A percentile compares a stretch with the other conserved stretches of the same genome.
Conservation (phyloP, 2,113 vertebrate species). For the Toxotes chatareus region DNA sequence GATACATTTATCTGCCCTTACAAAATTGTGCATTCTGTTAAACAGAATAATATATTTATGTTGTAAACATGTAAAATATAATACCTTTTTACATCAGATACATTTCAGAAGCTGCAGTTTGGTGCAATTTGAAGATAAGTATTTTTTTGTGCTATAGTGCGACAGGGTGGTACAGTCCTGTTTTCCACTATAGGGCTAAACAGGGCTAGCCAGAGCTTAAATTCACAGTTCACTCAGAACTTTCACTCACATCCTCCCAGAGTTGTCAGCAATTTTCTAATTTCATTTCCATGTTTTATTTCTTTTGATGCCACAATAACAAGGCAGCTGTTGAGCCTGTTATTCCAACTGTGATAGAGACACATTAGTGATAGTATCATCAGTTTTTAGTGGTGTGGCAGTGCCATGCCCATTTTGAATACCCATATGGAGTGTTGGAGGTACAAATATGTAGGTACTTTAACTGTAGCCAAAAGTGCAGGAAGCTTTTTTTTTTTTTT, state of each 20-base stretch:
- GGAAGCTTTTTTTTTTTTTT: too few species aligned
- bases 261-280: background rate
- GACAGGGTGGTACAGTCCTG: conserved; percentile 46
- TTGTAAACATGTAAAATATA: conserved; percentile 71
- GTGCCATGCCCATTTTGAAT: background rate
- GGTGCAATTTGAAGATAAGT: conserved; percentile 48
- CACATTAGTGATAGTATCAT: too few species aligned
- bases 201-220: conserved; percentile 16
- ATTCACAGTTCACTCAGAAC: background rate
- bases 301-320: background rate
- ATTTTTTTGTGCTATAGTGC: conserved; percentile 49
- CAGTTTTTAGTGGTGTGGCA: background rate
- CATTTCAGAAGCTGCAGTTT: conserved; percentile 49
- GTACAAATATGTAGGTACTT: too few species aligned
- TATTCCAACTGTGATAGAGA: background rate
- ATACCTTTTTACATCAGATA: conserved; percentile 51
- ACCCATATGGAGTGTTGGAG: too few species aligned
- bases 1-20: conserved; percentile 22
- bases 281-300: background rate
- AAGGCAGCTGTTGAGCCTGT: background rate
- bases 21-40: conserved; percentile 34
- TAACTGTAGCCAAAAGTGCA: conserved; percentile 18
- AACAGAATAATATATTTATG: conserved; percentile 59
- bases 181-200: conserved; percentile 16
- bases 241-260: background rate